Evolutionary conservation across 2,113 vertebrate species (phyloP).

Genomic region (Peromyscus leucopus): DNA sequence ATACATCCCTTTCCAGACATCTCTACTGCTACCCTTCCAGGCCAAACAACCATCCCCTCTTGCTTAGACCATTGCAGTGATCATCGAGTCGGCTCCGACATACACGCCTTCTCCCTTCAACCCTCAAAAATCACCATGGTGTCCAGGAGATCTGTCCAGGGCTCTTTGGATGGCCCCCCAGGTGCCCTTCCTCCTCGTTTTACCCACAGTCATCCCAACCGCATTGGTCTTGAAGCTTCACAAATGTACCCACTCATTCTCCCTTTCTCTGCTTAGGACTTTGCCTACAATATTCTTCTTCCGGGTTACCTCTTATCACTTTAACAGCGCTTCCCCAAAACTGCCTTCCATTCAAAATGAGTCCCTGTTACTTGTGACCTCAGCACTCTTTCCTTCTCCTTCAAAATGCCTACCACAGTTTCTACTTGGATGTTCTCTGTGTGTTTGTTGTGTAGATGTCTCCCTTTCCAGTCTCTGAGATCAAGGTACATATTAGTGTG

Average conservation of each 20-base stretch:
- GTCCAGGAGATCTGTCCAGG: neutral
- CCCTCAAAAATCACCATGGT: neutral
- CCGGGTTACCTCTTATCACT: neutral
- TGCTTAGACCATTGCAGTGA: neutral
- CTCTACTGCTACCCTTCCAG: neutral
- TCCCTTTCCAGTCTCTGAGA: slow-evolving; percentile 18
- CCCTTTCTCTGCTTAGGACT: neutral
- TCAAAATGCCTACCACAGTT: neutral
- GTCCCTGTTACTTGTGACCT: neutral
- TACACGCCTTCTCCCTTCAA: neutral
- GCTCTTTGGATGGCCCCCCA: neutral
- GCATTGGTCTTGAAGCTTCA: neutral
- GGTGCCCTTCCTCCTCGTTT: neutral
- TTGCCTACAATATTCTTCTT: neutral
- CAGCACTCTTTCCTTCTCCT: neutral
- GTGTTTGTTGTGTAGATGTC: neutral
- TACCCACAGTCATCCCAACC: neutral
- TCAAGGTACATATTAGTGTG: neutral
- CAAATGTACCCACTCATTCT: neutral
- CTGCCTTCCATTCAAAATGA: neutral
- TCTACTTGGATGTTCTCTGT: neutral
- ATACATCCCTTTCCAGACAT: neutral
- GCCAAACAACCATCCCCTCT: neutral
- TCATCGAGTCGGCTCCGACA: neutral
- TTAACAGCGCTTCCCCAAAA: neutral